phyloP scores from a whole-genome alignment of 1,140 invertebrate species.

The Stratiolaelaps scimitus region DNA sequence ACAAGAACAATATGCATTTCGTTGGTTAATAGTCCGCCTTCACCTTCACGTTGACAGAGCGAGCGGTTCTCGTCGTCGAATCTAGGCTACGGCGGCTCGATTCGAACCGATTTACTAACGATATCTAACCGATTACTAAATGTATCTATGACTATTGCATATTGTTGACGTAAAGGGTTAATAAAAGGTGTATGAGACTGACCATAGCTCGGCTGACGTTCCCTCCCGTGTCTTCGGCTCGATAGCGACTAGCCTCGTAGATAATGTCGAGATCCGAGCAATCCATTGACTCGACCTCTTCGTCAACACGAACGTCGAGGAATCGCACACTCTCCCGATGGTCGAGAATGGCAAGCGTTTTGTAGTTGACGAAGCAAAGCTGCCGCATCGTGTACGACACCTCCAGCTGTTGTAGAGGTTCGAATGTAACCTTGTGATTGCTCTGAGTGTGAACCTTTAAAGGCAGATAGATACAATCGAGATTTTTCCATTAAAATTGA shows the following conservation, averaged over 20 bases:
- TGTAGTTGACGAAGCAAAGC: conserved; percentile 35
- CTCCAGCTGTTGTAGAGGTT: conserved; percentile 54
- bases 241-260: conserved; percentile 79
- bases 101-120: too few relatives aligned
- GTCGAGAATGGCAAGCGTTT: conserved; percentile 31
- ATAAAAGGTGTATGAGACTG: conserved; percentile 34
- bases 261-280: conserved; percentile 43
- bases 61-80: too few relatives aligned
- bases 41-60: too few relatives aligned
- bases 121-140: too few relatives aligned
- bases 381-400: conserved; percentile 55
- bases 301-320: conserved; percentile 22
- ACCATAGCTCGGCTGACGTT: conserved; percentile 62
- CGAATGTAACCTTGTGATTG: conserved; percentile 48
- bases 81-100: too few relatives aligned
- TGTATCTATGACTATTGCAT: too few relatives aligned
- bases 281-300: conserved; percentile 21
- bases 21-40: too few relatives aligned
- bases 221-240: conserved; percentile 59
- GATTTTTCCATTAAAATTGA: too few relatives aligned
- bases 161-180: background rate
- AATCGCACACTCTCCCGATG: conserved; percentile 35
- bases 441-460: conserved; percentile 41
- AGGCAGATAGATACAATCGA: conserved; percentile 27
- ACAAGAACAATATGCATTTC: too few relatives aligned